phyloP scores from a whole-genome alignment of 1,140 invertebrate genomes.

The Papilio polyxenes region DNA sequence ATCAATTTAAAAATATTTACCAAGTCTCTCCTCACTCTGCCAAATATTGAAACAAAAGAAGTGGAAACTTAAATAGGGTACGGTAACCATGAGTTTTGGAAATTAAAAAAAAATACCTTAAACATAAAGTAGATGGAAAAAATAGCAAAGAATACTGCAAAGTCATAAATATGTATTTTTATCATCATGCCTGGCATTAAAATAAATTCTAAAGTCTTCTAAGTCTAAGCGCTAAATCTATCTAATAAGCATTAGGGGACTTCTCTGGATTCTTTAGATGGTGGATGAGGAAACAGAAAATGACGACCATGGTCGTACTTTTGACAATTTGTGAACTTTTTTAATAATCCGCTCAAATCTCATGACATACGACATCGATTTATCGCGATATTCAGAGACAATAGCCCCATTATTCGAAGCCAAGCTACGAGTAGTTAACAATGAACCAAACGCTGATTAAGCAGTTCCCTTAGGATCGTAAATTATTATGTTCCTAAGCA shows the following conservation, averaged over 20 bases:
- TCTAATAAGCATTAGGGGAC: no score
- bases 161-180: no score
- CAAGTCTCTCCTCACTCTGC: not conserved
- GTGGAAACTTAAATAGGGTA: no score
- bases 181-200: no score
- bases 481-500: constrained; percentile 59
- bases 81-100: no score
- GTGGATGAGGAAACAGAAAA: no score
- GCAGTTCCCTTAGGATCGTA: constrained; percentile 59
- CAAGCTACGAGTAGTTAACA: constrained; percentile 61
- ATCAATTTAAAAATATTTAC: not conserved
- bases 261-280: no score
- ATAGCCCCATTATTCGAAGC: constrained; percentile 61
- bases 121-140: no score
- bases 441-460: constrained; percentile 67
- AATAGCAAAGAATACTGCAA: no score
- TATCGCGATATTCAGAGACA: constrained; percentile 61
- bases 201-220: no score
- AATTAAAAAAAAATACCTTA: no score
- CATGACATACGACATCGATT: constrained; percentile 45
- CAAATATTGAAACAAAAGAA: not conserved
- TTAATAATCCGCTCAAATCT: constrained; percentile 29
- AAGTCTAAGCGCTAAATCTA: no score
- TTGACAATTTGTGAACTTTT: not conserved
- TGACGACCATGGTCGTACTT: not conserved